phyloP scores from a whole-genome alignment of 2,888 invertebrate species.

The Nomada goodeniana region DNA sequence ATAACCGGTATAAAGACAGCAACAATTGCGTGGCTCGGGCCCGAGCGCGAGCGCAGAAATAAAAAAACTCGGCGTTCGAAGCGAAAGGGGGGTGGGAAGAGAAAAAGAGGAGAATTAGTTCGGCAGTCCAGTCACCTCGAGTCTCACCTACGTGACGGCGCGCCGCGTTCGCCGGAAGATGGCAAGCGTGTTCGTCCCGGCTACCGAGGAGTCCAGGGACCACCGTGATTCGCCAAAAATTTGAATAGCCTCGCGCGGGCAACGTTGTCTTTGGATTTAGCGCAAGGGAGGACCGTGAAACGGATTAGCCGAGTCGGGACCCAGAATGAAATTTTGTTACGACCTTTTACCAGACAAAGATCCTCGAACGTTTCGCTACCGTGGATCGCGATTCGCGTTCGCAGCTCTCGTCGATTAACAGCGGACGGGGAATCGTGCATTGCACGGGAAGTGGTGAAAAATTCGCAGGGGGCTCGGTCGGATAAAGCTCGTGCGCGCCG shows the following conservation, averaged over 20 bases:
- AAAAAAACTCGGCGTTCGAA: slow-evolving; percentile 2
- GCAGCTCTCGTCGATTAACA: not conserved
- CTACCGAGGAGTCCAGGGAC: slow-evolving; percentile 15
- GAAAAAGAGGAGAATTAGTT: slow-evolving; percentile 44
- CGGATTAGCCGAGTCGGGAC: slow-evolving; percentile 24
- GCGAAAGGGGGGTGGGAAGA: slow-evolving; percentile 20
- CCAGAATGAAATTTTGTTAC: not conserved
- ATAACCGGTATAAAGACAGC: slow-evolving; percentile 55
- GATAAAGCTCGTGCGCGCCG: not conserved
- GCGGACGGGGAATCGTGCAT: not conserved
- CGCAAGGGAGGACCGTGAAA: slow-evolving; percentile 38
- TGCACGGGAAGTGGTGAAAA: not conserved
- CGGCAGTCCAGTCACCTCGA: slow-evolving; percentile 40
- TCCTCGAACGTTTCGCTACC: not conserved
- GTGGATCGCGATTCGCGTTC: not conserved
- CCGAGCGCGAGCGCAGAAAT: not conserved
- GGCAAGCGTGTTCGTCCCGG: not conserved
- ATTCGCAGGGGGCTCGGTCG: not conserved
- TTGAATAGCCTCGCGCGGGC: slow-evolving; percentile 42
- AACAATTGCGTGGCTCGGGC: slow-evolving; percentile 37
- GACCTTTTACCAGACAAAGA: not conserved
- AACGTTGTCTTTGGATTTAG: not conserved
- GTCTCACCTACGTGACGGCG: slow-evolving; percentile 28
- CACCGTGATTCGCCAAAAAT: slow-evolving; percentile 56
- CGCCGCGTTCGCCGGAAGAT: not conserved